Base-by-base conservation (phyloP, 1,140 invertebrate species). In the Cydia fagiglandana region DNA sequence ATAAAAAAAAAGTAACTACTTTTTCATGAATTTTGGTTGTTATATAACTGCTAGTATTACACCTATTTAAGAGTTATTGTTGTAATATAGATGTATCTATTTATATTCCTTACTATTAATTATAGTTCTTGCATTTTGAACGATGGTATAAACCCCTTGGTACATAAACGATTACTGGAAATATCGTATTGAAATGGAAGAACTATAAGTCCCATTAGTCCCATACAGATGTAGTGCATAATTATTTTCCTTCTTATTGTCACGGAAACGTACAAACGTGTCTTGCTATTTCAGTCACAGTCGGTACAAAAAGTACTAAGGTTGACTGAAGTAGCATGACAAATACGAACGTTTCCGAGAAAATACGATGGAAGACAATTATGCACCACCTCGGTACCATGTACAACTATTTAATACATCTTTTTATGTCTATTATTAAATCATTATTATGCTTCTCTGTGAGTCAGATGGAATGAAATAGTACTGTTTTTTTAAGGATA, bases 21-120 rank as follows among this genome's bases (percentile, higher is more conserved):
- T 79, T 81, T 80, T 76, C 78, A 80, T 79, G 78, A 79, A 68
- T 79, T 80, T 81, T 24, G 77, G 77, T 83, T 83, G 76, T 81
- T 79, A 82, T 80, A 64, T 75, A 79, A 80, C 38, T 61, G 56
- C 74, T 83, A 83, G 66, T 70, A 70, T 83, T 80, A 80, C 53
- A 76, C 64, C 80, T 80, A 76, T 80, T 80, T 83, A 81, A 79
- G 78, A 76, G 77, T 78, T 73, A 79, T 82, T 83, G 81, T 86
- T 82, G 75, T 80, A 80, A 79, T 77, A 76, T 74, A 81, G 78
- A 74, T 78, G 80, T 85, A 81, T 76, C 81, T 81, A 83, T 83
- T 83, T 84, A 83, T 86, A 78, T 81, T 77, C 75, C 56, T 64
- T 68, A 76, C 70, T 61, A 61, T 61, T 61, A 24, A 61, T 56